Base-by-base conservation (phyloP, 2,888 invertebrate genomes). In the Trissoscelio sp. region DNA sequence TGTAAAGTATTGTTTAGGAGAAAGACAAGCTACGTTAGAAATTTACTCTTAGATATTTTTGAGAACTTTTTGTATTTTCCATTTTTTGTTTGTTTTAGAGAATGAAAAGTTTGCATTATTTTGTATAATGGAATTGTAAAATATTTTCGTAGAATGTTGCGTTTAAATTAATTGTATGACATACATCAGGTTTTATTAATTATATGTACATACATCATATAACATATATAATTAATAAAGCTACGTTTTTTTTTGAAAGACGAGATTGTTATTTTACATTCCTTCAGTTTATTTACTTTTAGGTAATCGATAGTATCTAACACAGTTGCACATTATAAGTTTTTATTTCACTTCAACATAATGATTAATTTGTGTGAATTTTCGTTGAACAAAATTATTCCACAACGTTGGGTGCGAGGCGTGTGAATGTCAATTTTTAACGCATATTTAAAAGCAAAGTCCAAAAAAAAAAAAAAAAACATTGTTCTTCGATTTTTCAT, bases 141-240 rank as follows among this genome's bases (percentile, higher is more conserved):
- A 42, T 66, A 75, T 77, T 60, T 18, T 55, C 42, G 22, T 34
- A 37, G 24, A 64, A 39, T 5, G 14, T 22, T 74, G 53, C 77
- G 60, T 67, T 62, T 55, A 16, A 37, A 53, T 28, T 60, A 1
- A 64, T 37, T 64, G 64, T 74, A 64, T 46, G 28, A 28, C 72
- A 22, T 12, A 58, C 12, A 20, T 9, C 51, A 14, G 14, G 67
- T 69, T 67, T 77, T 77, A 69, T 74, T 74, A 64, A 69, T 57
- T 67, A 67, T 77, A 67, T 60, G 22, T 44, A 44, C 53, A 77
- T 51, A 60, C 34, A 66, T 62, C 14, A 34, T 6, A 9, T 42
- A 42, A 14, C 20, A 73, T 64, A 64, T 73, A 73, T 73, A 73
- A 73, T 73, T 73, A 73, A 64, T 73, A 73, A 73, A 73, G 62